Evolutionary conservation across 2,113 vertebrate species (phyloP).

Genomic region (Corydoras sp.): DNA sequence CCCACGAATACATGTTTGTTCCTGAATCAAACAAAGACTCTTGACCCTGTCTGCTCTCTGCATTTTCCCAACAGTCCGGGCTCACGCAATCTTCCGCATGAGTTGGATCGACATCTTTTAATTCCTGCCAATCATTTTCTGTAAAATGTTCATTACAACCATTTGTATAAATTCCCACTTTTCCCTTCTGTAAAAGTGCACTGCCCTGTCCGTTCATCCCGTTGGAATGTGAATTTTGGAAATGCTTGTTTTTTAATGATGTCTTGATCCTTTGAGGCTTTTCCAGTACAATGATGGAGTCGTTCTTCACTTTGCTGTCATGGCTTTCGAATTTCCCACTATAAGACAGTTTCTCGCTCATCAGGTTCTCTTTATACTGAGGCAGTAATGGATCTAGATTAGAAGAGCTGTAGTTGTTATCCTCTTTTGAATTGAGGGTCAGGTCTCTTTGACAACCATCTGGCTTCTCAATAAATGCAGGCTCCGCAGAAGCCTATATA

Average conservation of each 20-base stretch:
- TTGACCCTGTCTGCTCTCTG: conserved; percentile 16
- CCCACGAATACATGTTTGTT: conserved; percentile 30
- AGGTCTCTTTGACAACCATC: conserved; percentile 73
- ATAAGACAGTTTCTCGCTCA: neutral
- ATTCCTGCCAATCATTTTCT: conserved; percentile 18
- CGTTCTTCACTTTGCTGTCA: conserved; percentile 37
- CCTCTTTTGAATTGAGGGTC: conserved; percentile 64
- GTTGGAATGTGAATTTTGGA: neutral
- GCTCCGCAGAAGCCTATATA: conserved; percentile 90
- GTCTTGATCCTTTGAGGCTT: conserved; percentile 45
- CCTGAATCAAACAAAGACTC: conserved; percentile 33
- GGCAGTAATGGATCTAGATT: conserved; percentile 53
- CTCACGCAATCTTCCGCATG: conserved; percentile 33
- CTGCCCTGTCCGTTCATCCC: conserved; percentile 30
- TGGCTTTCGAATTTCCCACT: conserved; percentile 28
- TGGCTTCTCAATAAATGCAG: conserved; percentile 92
- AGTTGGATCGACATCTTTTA: conserved; percentile 17
- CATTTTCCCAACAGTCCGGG: conserved; percentile 21
- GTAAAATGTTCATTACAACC: conserved; percentile 51
- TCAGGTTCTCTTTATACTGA: conserved; percentile 41
- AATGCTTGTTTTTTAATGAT: conserved; percentile 24
- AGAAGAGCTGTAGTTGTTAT: conserved; percentile 51
- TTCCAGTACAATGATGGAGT: conserved; percentile 42
- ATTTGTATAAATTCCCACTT: conserved; percentile 53
- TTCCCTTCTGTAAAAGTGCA: conserved; percentile 34